phyloP scores from a whole-genome alignment of 2,113 vertebrate species.

The Reinhardtius hippoglossoides region DNA sequence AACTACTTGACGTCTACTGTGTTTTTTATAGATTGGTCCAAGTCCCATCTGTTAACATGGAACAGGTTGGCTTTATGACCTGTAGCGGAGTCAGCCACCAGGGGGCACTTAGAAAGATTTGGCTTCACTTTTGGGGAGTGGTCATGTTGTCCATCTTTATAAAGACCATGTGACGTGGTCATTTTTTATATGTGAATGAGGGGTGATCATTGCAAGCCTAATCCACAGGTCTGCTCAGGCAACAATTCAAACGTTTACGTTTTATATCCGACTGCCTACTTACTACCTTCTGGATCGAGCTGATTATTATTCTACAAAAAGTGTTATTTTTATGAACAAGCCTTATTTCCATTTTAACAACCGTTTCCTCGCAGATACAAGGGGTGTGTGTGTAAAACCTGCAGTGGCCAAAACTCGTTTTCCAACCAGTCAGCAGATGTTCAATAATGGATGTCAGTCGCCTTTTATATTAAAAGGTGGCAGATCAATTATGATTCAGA shows the following conservation, averaged over 20 bases:
- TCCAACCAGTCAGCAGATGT: slow-evolving; percentile 21
- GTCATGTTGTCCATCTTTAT: background rate
- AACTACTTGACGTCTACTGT: background rate
- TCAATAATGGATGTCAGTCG: slow-evolving; percentile 18
- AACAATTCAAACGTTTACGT: slow-evolving; percentile 3
- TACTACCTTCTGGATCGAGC: slow-evolving; percentile 2
- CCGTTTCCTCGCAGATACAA: slow-evolving; percentile 9
- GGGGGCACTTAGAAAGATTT: background rate
- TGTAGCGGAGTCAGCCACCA: too few relatives aligned
- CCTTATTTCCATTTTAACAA: slow-evolving; percentile 9
- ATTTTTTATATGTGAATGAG: slow-evolving; percentile 22
- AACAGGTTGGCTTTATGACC: too few relatives aligned
- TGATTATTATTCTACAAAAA: background rate
- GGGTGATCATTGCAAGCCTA: slow-evolving; percentile 91
- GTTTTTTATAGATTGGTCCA: too few relatives aligned
- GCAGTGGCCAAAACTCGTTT: slow-evolving; percentile 16
- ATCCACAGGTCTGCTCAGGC: slow-evolving; percentile 67
- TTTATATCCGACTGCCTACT: background rate
- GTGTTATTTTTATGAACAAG: background rate
- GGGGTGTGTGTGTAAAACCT: background rate
- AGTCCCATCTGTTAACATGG: too few relatives aligned
- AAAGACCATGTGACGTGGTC: slow-evolving; percentile 8
- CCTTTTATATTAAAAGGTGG: slow-evolving; percentile 76
- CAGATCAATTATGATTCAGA: slow-evolving; percentile 27
- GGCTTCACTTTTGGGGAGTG: background rate